A percentile compares a stretch with the other conserved stretches of the same genome.
phyloP scores from a whole-genome alignment of 2,888 invertebrate species.

The Papilio demoleus region DNA sequence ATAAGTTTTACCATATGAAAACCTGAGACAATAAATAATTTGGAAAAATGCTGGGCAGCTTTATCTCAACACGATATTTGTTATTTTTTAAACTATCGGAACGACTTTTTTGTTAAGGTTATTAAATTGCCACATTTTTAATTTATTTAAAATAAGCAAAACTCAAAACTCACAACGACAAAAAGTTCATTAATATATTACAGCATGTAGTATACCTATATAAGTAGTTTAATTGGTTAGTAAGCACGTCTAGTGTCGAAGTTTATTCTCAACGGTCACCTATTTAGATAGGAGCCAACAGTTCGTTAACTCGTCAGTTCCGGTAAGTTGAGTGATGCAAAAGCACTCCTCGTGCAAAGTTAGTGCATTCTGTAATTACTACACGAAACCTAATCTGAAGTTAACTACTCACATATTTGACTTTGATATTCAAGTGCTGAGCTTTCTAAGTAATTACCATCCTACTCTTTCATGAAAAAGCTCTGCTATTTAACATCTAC shows the following conservation, averaged over 20 bases:
- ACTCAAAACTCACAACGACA: too few species aligned
- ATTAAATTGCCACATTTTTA: too few species aligned
- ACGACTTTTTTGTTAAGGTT: too few species aligned
- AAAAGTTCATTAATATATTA: too few species aligned
- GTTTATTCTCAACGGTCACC: background rate
- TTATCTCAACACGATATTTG: too few species aligned
- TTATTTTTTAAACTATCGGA: too few species aligned
- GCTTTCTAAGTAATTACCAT: conserved; percentile 8
- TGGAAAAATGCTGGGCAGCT: too few species aligned
- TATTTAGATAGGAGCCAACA: background rate
- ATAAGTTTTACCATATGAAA: too few species aligned
- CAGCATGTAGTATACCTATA: too few species aligned
- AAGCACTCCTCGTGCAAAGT: conserved; percentile 6
- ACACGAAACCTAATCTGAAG: conserved; percentile 5
- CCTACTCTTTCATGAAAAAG: background rate
- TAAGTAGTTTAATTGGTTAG: conserved; percentile 3
- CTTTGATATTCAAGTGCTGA: conserved; percentile 4
- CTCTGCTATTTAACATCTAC: background rate
- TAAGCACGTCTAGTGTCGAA: background rate
- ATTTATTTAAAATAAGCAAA: too few species aligned
- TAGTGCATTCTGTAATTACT: conserved; percentile 15
- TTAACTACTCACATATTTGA: background rate
- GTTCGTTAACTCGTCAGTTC: conserved; percentile 12
- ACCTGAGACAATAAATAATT: too few species aligned
- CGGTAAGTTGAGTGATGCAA: conserved; percentile 12